Conservation (phyloP, 2,888 invertebrate genomes). For the Tiliacea aurago region DNA sequence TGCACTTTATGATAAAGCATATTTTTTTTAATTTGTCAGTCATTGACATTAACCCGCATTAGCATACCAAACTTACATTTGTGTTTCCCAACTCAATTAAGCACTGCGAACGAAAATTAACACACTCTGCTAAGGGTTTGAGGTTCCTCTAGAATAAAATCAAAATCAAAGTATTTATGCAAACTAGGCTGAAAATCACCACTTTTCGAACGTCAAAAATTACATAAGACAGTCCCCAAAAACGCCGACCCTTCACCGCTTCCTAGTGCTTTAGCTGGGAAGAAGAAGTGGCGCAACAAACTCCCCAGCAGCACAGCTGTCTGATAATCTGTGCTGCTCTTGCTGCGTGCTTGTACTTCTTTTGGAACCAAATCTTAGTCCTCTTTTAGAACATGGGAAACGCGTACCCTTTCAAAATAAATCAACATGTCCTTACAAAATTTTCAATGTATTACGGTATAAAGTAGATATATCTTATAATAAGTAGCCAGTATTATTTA, state of each 20-base stretch:
- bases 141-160: not conserved
- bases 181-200: too few relatives aligned
- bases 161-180: too few relatives aligned
- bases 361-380: not conserved
- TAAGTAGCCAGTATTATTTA: not conserved
- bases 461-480: not conserved
- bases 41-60: not conserved
- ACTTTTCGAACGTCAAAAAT: too few relatives aligned
- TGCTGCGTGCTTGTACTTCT: not conserved
- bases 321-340: not conserved
- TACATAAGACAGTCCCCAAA: too few relatives aligned
- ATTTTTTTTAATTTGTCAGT: not conserved
- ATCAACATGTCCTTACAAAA: not conserved
- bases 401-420: slow-evolving; percentile 12
- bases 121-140: not conserved
- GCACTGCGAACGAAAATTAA: not conserved
- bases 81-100: not conserved
- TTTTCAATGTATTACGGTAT: slow-evolving; percentile 9
- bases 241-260: too few relatives aligned
- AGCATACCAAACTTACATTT: not conserved
- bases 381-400: not conserved
- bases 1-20: not conserved
- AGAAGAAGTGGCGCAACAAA: too few relatives aligned
- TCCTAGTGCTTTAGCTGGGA: too few relatives aligned
- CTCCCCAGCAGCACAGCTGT: too few relatives aligned